phyloP scores from a whole-genome alignment of 2,888 invertebrate genomes.

The Leucoptera coffeella region DNA sequence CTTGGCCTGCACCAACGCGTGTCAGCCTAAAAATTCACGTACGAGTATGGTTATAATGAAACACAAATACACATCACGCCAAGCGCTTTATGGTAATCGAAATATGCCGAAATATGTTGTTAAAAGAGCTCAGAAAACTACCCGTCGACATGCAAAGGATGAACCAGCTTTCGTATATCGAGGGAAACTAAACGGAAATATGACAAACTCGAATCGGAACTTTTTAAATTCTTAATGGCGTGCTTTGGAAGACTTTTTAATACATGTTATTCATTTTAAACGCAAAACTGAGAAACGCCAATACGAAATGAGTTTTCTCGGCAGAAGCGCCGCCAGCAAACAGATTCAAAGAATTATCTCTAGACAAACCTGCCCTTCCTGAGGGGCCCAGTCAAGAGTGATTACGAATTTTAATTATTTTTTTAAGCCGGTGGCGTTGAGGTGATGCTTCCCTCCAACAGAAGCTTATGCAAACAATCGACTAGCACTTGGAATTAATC shows the following conservation, averaged over 20 bases:
- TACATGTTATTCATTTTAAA: too few species aligned
- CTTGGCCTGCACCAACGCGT: too few species aligned
- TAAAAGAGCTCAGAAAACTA: conserved; percentile 46
- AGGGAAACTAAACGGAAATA: conserved; percentile 30
- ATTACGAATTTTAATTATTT: conserved; percentile 55
- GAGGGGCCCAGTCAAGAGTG: conserved; percentile 47
- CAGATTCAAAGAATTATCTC: too few species aligned
- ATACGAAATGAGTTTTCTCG: conserved; percentile 1
- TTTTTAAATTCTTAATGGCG: too few species aligned
- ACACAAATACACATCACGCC: conserved; percentile 41
- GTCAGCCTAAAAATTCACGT: too few species aligned
- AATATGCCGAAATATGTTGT: conserved; percentile 53
- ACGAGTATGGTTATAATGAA: conserved; percentile 17
- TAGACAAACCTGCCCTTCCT: conserved; percentile 18
- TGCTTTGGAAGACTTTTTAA: too few species aligned
- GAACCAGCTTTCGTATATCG: conserved; percentile 46
- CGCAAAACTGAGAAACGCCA: conserved; percentile 2
- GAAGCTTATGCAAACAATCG: conserved; percentile 53
- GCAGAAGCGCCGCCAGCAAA: too few species aligned
- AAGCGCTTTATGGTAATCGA: conserved; percentile 53
- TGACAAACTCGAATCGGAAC: too few species aligned
- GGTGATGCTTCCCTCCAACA: conserved; percentile 45
- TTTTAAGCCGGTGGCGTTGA: conserved; percentile 51
- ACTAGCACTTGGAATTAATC: conserved; percentile 53
- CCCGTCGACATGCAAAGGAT: conserved; percentile 46